Percentiles rank a stretch among this genome's conserved stretches.
These are phyloP conservation scores for Danio aesculapii DNA, from an alignment of 2,797 vertebrate genomes.

Conservation along the genomic window DNA sequence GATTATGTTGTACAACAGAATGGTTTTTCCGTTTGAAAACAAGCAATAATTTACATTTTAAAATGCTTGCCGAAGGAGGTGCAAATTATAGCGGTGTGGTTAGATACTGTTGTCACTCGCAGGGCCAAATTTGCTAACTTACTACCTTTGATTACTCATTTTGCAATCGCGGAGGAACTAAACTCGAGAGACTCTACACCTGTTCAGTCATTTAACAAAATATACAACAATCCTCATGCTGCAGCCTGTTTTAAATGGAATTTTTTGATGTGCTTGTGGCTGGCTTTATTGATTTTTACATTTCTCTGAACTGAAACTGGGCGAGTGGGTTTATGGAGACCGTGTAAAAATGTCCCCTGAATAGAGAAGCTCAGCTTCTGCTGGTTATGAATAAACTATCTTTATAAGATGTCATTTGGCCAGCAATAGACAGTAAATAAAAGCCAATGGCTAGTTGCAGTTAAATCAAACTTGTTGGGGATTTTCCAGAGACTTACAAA, in stretches of 20 bases:
- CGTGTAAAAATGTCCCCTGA: slow-evolving; percentile 86
- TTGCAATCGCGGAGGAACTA: slow-evolving; percentile 9
- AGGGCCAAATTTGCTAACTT: slow-evolving; percentile 72
- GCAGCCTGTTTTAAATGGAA: slow-evolving; percentile 81
- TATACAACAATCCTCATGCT: slow-evolving; percentile 71
- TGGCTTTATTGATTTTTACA: slow-evolving; percentile 87
- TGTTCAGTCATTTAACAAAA: slow-evolving; percentile 51
- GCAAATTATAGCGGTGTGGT: slow-evolving; percentile 60
- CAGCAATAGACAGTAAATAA: slow-evolving; percentile 94
- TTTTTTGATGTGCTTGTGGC: slow-evolving; percentile 83
- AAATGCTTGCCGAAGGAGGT: slow-evolving; percentile 25
- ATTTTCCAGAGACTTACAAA: slow-evolving; percentile 93
- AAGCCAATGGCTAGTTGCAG: slow-evolving; percentile 89
- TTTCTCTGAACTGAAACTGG: slow-evolving; percentile 83
- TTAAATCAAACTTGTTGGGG: slow-evolving; percentile 93
- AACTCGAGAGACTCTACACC: slow-evolving; percentile 34
- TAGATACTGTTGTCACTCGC: slow-evolving; percentile 63
- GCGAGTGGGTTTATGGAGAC: slow-evolving; percentile 85
- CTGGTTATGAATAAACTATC: slow-evolving; percentile 87
- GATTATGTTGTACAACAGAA: slow-evolving; percentile 69
- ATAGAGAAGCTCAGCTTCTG: slow-evolving; percentile 81
- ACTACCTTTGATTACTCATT: slow-evolving; percentile 59
- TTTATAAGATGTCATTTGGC: slow-evolving; percentile 91
- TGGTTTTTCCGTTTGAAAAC: slow-evolving; percentile 51
- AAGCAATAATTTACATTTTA: slow-evolving; percentile 52